Conservation (phyloP, 2,888 invertebrate genomes). For the Ophraella communa region DNA sequence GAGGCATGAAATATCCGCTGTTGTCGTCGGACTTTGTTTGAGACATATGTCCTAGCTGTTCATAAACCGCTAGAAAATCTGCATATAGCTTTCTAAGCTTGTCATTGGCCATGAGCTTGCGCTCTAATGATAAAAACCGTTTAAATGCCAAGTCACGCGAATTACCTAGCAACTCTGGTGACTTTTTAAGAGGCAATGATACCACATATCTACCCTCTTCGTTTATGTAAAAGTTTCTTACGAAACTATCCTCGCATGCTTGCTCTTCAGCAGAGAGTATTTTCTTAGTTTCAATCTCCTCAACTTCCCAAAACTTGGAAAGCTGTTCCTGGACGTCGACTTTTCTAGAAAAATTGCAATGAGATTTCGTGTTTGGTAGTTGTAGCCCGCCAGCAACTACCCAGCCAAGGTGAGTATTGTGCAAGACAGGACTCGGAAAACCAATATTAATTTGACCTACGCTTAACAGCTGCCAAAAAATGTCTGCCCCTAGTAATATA, state of each 20-base stretch:
- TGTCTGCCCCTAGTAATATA: slow-evolving; percentile 24
- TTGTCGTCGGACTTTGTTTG: too few relatives aligned
- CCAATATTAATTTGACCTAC: slow-evolving; percentile 7
- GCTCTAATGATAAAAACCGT: slow-evolving; percentile 22
- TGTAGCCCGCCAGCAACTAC: neutral
- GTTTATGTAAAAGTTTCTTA: neutral
- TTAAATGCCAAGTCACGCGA: slow-evolving; percentile 23
- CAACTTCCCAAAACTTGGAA: slow-evolving; percentile 10
- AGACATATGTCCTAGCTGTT: slow-evolving; percentile 22
- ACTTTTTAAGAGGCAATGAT: slow-evolving; percentile 21
- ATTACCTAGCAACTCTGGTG: slow-evolving; percentile 22
- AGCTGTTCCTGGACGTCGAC: slow-evolving; percentile 15
- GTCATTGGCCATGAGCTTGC: neutral
- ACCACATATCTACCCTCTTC: slow-evolving; percentile 26
- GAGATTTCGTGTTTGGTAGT: neutral
- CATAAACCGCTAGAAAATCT: slow-evolving; percentile 6
- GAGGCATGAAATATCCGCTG: too few relatives aligned
- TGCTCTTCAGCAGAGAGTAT: slow-evolving; percentile 21
- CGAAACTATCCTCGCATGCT: slow-evolving; percentile 29
- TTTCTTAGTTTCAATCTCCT: slow-evolving; percentile 26
- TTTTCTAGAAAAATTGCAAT: slow-evolving; percentile 13
- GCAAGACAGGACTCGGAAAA: neutral
- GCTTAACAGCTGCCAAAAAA: slow-evolving; percentile 20
- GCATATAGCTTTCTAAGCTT: neutral
- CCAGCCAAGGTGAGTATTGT: too few relatives aligned